Conservation (phyloP, 2,113 vertebrate species). For the Myotis lucifugus region DNA sequence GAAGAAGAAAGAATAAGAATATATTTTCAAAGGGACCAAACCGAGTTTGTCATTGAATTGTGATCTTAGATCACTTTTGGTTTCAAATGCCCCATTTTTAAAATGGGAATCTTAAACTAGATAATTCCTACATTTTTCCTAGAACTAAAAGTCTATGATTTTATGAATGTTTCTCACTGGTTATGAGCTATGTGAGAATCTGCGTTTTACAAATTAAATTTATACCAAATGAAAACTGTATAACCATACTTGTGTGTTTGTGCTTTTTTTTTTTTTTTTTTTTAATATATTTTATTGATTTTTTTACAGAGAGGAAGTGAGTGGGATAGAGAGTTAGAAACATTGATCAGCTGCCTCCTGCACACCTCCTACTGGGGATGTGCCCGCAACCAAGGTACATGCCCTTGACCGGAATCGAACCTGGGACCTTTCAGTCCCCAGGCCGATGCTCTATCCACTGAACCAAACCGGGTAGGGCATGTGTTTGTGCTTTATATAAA, state of each 20-base stretch:
- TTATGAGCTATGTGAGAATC: not conserved
- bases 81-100: not conserved
- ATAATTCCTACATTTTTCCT: not conserved
- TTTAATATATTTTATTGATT: no score
- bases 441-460: no score
- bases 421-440: no score
- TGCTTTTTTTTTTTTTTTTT: not conserved
- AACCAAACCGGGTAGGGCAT: no score
- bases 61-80: not conserved
- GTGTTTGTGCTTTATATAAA: not conserved
- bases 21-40: not conserved
- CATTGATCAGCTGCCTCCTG: no score
- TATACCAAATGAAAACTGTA: not conserved
- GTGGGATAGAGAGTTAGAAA: no score
- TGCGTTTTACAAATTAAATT: not conserved
- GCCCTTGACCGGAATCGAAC: no score
- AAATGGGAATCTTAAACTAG: not conserved
- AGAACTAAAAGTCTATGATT: not conserved
- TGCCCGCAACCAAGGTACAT: no score
- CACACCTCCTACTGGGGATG: no score
- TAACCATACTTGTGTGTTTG: not conserved
- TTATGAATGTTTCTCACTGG: not conserved
- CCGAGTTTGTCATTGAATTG: not conserved
- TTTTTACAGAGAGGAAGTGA: no score
- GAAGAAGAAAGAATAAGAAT: not conserved